Evolutionary conservation across 2,888 invertebrate species (phyloP).

Genomic region (Agrotis puta): DNA sequence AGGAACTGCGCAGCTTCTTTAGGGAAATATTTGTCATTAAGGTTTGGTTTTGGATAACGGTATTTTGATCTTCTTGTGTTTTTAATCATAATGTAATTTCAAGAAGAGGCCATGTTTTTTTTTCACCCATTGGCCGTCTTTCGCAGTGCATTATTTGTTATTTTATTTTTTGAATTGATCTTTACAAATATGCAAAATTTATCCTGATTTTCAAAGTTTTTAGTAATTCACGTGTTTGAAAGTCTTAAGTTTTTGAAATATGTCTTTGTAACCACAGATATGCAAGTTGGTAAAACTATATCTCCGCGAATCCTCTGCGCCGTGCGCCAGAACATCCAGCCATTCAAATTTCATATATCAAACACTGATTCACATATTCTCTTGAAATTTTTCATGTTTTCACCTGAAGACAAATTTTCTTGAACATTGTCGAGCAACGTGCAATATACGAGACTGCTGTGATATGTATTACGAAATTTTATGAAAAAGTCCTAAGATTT

Average conservation of each 20-base stretch:
- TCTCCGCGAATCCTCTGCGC: conserved; percentile 39
- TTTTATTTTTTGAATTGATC: neutral
- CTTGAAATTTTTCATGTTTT: conserved; percentile 66
- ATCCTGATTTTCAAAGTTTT: neutral
- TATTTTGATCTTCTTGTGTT: neutral
- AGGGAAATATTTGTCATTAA: conserved; percentile 2
- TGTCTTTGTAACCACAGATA: neutral
- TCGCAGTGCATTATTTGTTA: neutral
- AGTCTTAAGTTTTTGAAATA: neutral
- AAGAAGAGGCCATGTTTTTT: neutral
- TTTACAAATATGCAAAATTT: no score
- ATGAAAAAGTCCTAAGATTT: conserved; percentile 64
- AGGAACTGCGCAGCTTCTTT: neutral
- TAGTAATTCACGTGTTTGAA: neutral
- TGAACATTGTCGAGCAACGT: conserved; percentile 60
- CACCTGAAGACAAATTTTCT: conserved; percentile 65
- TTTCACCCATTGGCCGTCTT: neutral
- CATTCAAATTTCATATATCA: conserved; percentile 72
- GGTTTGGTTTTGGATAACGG: neutral
- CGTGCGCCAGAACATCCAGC: conserved; percentile 61
- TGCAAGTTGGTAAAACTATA: conserved; percentile 35
- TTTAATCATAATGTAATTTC: neutral
- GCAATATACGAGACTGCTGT: conserved; percentile 62
- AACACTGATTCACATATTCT: conserved; percentile 66
- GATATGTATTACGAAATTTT: conserved; percentile 68